Evolutionary conservation across 2,113 vertebrate genomes (phyloP).

Genomic region (Dicaeum eximium): DNA sequence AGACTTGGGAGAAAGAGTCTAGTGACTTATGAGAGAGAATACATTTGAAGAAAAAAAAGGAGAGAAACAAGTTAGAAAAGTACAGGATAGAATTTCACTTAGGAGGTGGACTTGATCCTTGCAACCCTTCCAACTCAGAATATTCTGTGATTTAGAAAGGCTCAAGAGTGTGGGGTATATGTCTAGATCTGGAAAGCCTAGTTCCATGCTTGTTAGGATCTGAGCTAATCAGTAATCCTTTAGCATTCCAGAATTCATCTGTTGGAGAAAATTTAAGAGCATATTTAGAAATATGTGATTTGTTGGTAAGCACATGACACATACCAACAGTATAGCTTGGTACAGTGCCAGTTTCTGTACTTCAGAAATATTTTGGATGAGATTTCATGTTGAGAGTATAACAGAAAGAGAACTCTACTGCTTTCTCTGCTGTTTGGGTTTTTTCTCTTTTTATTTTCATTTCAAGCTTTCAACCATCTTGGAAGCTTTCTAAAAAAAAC

Average conservation of each 20-base stretch:
- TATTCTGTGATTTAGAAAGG: neutral
- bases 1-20: neutral
- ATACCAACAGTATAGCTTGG: neutral
- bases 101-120: fast-evolving
- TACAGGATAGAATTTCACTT: neutral
- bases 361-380: neutral
- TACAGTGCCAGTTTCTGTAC: neutral
- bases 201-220: neutral
- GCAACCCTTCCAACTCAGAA: neutral
- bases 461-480: constrained; percentile 74
- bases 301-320: neutral
- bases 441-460: neutral
- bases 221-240: neutral
- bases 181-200: neutral
- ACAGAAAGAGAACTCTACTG: neutral
- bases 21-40: neutral
- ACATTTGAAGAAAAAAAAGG: neutral
- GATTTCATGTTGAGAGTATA: neutral
- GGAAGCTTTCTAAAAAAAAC: constrained; percentile 75
- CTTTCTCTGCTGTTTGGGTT: neutral
- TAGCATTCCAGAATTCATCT: neutral
- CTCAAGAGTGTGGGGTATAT: no score
- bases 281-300: neutral
- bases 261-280: neutral
- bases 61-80: neutral